Evolutionary conservation across 1,140 invertebrate species (phyloP).

Genomic region (Parapsyche elsis): DNA sequence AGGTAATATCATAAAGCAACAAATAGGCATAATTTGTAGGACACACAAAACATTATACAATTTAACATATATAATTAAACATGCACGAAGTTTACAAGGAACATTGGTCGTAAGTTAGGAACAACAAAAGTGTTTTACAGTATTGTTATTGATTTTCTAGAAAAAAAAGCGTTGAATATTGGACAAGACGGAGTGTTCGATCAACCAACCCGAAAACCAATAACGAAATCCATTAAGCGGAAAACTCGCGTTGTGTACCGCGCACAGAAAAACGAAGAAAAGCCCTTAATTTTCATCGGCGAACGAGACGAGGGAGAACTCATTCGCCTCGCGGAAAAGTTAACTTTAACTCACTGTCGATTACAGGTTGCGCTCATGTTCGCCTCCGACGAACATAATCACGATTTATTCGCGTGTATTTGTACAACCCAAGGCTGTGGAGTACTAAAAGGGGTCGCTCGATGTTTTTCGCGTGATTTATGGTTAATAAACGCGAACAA

Average conservation of each 20-base stretch:
- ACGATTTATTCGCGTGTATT: neutral
- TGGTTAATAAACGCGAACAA: slow-evolving; percentile 17
- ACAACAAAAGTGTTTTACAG: neutral
- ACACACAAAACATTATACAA: too few relatives aligned
- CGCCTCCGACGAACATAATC: slow-evolving; percentile 4
- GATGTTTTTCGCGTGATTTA: neutral
- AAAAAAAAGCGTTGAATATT: neutral
- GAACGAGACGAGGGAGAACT: neutral
- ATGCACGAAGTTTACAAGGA: too few relatives aligned
- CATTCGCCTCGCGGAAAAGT: slow-evolving; percentile 13
- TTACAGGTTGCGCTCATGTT: slow-evolving; percentile 15
- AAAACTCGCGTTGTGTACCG: slow-evolving; percentile 9
- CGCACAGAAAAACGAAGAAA: neutral
- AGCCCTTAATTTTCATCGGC: slow-evolving; percentile 29
- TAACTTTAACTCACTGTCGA: slow-evolving; percentile 22
- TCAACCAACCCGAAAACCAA: neutral
- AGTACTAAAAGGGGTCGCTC: neutral
- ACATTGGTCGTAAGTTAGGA: too few relatives aligned
- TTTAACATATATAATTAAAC: too few relatives aligned
- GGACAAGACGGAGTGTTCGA: neutral
- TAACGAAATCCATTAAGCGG: slow-evolving; percentile 33
- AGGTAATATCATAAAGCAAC: too few relatives aligned
- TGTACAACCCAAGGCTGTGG: neutral
- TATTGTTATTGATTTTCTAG: neutral
- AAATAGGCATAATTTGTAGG: too few relatives aligned